These are phyloP conservation scores for Brachyistius frenatus DNA, from an alignment of 2,113 vertebrate genomes.

Conservation along the genomic window DNA sequence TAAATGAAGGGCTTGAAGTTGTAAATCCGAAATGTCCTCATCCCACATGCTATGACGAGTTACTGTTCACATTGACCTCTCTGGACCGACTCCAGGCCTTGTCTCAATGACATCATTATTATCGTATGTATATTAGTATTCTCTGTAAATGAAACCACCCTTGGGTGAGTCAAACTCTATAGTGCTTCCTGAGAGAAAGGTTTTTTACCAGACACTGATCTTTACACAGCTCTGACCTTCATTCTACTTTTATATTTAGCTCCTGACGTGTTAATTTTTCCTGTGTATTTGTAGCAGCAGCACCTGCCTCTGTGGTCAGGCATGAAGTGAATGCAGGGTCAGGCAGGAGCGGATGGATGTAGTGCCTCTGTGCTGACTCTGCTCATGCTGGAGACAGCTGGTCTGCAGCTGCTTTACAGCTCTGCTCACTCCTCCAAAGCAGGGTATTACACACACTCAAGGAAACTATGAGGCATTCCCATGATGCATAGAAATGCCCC, in stretches of 20 bases:
- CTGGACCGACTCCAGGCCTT: not conserved
- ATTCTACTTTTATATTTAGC: slow-evolving; percentile 70
- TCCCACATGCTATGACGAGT: no score
- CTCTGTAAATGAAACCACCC: not conserved
- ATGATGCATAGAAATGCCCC: not conserved
- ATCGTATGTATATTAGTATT: no score
- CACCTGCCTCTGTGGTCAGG: slow-evolving; percentile 66
- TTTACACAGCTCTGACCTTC: slow-evolving; percentile 45
- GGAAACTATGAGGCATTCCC: not conserved
- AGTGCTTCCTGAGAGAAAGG: not conserved
- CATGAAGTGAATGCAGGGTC: slow-evolving; percentile 38
- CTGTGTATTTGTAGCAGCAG: slow-evolving; percentile 60
- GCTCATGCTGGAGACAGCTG: slow-evolving; percentile 64
- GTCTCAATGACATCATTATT: not conserved
- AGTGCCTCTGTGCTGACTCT: slow-evolving; percentile 66
- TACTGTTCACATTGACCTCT: not conserved
- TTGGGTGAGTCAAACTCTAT: slow-evolving; percentile 3
- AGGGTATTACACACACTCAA: slow-evolving; percentile 28
- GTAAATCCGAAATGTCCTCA: no score
- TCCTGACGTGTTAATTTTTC: slow-evolving; percentile 15
- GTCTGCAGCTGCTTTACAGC: slow-evolving; percentile 54
- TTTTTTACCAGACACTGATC: slow-evolving; percentile 9
- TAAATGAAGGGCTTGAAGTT: not conserved
- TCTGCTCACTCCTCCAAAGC: slow-evolving; percentile 35
- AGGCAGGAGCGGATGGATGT: slow-evolving; percentile 48